These are phyloP conservation scores for Chloroceryle amazona DNA, from an alignment of 2,797 vertebrate genomes.

Conservation along the genomic window DNA sequence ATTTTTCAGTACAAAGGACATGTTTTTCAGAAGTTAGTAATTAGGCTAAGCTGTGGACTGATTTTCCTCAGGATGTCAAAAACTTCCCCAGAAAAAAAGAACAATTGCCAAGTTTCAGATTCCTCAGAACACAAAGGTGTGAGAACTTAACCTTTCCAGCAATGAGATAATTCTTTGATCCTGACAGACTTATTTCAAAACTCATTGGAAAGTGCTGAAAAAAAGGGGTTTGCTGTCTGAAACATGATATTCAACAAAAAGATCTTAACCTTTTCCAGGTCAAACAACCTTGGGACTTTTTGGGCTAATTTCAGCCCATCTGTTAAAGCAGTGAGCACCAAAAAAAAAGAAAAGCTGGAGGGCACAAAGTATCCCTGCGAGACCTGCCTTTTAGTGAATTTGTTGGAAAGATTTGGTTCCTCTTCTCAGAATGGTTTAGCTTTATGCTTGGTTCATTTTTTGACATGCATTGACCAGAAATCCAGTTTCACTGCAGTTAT, in stretches of 20 bases:
- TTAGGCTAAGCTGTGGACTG: not conserved
- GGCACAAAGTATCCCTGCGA: not conserved
- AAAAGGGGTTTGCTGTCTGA: not conserved
- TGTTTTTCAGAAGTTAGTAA: not conserved
- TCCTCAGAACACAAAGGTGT: not conserved
- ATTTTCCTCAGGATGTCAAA: not conserved
- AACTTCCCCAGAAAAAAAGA: not conserved
- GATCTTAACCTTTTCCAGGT: not conserved
- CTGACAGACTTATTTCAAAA: not conserved
- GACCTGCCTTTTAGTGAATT: not conserved
- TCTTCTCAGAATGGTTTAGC: not conserved
- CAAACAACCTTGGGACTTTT: not conserved
- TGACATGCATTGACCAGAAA: not conserved
- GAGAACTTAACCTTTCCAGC: not conserved
- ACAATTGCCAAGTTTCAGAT: not conserved
- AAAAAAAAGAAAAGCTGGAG: not conserved
- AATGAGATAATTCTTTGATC: not conserved
- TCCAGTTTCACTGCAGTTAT: not conserved
- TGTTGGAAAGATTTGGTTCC: not conserved
- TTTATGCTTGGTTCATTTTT: not conserved
- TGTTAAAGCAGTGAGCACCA: not conserved
- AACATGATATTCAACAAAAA: not conserved
- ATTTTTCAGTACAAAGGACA: not conserved
- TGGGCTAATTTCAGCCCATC: not conserved
- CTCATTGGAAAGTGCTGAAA: not conserved